Percentiles rank a stretch among this genome's conserved stretches.
phyloP scores from a whole-genome alignment of 2,113 vertebrate genomes.

The Oenanthe melanoleuca region DNA sequence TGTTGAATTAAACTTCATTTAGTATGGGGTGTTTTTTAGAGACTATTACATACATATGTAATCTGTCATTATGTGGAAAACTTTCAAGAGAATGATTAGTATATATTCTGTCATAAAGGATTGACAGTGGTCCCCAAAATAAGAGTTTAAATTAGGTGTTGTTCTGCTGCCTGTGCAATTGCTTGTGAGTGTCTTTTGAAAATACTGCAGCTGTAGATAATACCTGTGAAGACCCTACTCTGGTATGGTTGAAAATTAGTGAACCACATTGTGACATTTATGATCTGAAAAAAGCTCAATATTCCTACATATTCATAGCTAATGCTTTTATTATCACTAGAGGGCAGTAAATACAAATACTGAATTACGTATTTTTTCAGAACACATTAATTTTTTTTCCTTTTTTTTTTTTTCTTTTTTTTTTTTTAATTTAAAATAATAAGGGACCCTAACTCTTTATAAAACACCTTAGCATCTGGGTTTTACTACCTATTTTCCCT shows the following conservation, averaged over 20 bases:
- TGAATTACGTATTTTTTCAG: background rate
- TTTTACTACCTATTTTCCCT: background rate
- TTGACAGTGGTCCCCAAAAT: background rate
- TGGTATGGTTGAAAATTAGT: background rate
- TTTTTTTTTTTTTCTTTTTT: no score
- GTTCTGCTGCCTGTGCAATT: background rate
- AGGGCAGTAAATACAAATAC: slow-evolving; percentile 73
- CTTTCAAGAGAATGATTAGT: background rate
- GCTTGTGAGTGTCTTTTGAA: background rate
- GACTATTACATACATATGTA: background rate
- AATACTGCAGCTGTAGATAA: background rate
- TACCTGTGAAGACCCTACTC: background rate
- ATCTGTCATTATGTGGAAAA: background rate
- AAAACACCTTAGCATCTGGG: background rate
- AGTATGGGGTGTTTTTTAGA: background rate
- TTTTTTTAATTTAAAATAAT: background rate
- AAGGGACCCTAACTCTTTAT: background rate
- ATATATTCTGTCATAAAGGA: background rate
- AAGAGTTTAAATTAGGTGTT: background rate
- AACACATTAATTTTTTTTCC: no score
- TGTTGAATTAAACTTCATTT: background rate
- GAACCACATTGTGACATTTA: background rate
- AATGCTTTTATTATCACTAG: slow-evolving; percentile 58
- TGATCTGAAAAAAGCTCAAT: background rate
- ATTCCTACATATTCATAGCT: background rate